A percentile compares a stretch with the other conserved stretches of the same genome.
phyloP scores from a whole-genome alignment of 1,140 invertebrate species.

The Drosophila athabasca region DNA sequence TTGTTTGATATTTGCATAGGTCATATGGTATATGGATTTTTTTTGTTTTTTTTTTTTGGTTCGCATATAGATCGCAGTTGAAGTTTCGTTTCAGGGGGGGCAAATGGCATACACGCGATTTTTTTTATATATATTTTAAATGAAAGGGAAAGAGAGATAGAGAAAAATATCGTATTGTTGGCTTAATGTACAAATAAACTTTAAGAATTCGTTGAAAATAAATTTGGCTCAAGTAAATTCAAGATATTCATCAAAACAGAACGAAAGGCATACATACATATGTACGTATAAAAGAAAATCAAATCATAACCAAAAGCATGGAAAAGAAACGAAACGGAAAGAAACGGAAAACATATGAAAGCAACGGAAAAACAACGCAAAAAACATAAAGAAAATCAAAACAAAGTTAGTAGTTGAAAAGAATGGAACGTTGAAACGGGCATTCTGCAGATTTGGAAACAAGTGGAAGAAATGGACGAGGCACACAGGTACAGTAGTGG shows the following conservation, averaged over 20 bases:
- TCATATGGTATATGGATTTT: too few species aligned
- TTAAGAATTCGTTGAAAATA: constrained; percentile 50
- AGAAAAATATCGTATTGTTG: constrained; percentile 81
- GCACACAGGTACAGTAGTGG: constrained; percentile 51
- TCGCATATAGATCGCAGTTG: constrained; percentile 25
- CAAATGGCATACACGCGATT: constrained; percentile 62
- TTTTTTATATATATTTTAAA: constrained; percentile 39
- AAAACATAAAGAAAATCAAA: neutral
- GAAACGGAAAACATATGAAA: constrained; percentile 17
- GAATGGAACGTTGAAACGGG: constrained; percentile 28
- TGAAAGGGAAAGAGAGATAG: constrained; percentile 81
- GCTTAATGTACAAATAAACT: constrained; percentile 76
- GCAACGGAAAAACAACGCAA: neutral
- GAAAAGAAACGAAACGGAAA: neutral
- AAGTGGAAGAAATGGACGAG: constrained; percentile 40
- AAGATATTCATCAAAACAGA: constrained; percentile 8
- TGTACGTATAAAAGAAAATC: constrained; percentile 3
- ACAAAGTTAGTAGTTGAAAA: neutral
- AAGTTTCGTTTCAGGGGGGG: constrained; percentile 28
- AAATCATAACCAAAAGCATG: neutral
- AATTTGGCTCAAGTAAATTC: constrained; percentile 26
- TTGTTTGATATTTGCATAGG: constrained; percentile 9
- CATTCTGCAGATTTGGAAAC: constrained; percentile 38
- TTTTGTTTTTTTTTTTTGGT: constrained; percentile 10
- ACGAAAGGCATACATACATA: constrained; percentile 22